Evolutionary conservation across 2,888 invertebrate genomes (phyloP).

Genomic region (Anoplius nigerrimus): DNA sequence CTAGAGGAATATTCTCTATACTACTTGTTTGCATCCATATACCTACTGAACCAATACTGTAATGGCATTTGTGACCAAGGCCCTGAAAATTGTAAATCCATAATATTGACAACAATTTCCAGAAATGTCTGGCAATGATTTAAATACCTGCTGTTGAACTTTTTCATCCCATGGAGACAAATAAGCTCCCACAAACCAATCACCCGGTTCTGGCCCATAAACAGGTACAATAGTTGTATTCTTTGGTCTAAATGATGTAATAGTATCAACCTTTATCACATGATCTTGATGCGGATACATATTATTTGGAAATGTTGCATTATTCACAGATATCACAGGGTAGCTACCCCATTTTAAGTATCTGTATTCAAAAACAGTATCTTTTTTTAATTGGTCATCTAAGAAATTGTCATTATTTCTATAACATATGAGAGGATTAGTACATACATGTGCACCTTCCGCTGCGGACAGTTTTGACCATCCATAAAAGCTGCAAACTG

Average conservation of each 20-base stretch:
- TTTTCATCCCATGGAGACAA: constrained; percentile 75
- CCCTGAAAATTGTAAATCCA: constrained; percentile 65
- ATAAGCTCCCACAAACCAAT: constrained; percentile 77
- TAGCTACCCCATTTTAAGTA: constrained; percentile 78
- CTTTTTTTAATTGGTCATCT: neutral
- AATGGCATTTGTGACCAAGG: constrained; percentile 75
- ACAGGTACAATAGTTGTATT: constrained; percentile 73
- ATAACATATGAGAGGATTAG: constrained; percentile 7
- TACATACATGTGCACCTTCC: constrained; percentile 75
- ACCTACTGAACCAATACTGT: constrained; percentile 76
- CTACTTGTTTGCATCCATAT: constrained; percentile 74
- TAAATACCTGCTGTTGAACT: constrained; percentile 74
- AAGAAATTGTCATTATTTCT: neutral
- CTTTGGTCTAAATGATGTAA: constrained; percentile 72
- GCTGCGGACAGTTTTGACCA: constrained; percentile 70
- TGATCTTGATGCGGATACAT: constrained; percentile 66
- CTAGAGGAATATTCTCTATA: constrained; percentile 73
- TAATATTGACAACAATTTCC: neutral
- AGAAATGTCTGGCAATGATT: constrained; percentile 6
- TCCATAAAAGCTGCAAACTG: constrained; percentile 77
- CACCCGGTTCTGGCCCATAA: constrained; percentile 75
- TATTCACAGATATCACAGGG: constrained; percentile 76
- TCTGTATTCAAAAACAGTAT: constrained; percentile 68
- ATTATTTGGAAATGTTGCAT: constrained; percentile 75
- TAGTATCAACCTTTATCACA: constrained; percentile 64